Evolutionary conservation across 2,113 vertebrate species (phyloP).

Genomic region (Cephalopterus ornatus): DNA sequence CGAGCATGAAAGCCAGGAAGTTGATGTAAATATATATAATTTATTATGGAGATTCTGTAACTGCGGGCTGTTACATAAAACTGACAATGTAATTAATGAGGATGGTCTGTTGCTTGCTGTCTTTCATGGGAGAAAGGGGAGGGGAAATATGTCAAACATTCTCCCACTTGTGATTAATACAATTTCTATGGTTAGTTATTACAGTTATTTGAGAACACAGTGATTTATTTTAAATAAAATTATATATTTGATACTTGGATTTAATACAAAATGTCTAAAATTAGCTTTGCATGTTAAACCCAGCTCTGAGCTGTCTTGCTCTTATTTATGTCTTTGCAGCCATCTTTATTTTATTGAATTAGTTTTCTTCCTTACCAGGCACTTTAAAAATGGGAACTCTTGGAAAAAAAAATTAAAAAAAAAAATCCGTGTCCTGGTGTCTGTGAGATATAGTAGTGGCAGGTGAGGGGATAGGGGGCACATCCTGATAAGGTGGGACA

Average conservation of each 20-base stretch:
- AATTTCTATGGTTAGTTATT: background rate
- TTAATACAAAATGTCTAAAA: background rate
- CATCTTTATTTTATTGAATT: background rate
- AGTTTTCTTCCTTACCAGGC: background rate
- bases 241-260: background rate
- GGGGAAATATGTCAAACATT: background rate
- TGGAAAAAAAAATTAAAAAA: background rate
- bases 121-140: background rate
- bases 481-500: background rate
- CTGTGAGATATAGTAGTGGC: background rate
- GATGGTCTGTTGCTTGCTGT: background rate
- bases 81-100: conserved; percentile 45
- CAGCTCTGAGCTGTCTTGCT: background rate
- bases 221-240: background rate
- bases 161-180: background rate
- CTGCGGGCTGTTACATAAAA: conserved; percentile 9
- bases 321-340: background rate
- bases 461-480: background rate
- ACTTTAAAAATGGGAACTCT: background rate
- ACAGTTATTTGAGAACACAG: background rate
- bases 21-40: conserved; percentile 39
- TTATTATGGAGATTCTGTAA: conserved; percentile 37
- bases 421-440: background rate
- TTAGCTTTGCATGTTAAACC: background rate
- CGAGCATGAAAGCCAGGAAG: background rate